Percentiles rank a stretch among this genome's conserved stretches.
phyloP scores from a whole-genome alignment of 2,888 invertebrate genomes.

The Pseudeuparius sepicola region DNA sequence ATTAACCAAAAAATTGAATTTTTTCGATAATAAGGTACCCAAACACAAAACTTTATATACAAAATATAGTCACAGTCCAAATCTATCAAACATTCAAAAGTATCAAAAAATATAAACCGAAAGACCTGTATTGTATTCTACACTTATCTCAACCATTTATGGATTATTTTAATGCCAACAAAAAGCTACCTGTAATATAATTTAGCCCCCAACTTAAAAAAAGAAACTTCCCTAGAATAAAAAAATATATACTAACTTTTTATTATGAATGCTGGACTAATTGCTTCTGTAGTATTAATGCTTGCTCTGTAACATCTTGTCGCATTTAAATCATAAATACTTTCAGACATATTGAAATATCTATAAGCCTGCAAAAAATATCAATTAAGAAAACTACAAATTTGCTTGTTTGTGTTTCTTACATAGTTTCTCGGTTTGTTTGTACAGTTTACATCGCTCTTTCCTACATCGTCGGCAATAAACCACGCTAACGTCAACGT shows the following conservation, averaged over 20 bases:
- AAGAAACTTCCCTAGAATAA: too few species aligned
- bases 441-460: constrained; percentile 40
- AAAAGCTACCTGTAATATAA: too few species aligned
- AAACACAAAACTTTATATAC: too few species aligned
- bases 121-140: too few species aligned
- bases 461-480: constrained; percentile 41
- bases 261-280: constrained; percentile 75
- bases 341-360: constrained; percentile 53
- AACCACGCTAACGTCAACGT: constrained; percentile 53
- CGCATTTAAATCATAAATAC: constrained; percentile 42
- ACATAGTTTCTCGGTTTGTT: constrained; percentile 35
- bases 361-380: constrained; percentile 30
- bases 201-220: too few species aligned
- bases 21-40: too few species aligned
- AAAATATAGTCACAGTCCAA: too few species aligned
- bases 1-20: too few species aligned
- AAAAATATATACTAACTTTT: constrained; percentile 48
- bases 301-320: constrained; percentile 62
- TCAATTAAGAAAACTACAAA: background rate
- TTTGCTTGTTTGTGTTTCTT: constrained; percentile 17
- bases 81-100: too few species aligned
- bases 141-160: too few species aligned
- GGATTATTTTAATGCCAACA: too few species aligned
- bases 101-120: too few species aligned
- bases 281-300: constrained; percentile 61